Percentiles rank a stretch among this genome's conserved stretches.
phyloP scores from a whole-genome alignment of 2,888 invertebrate genomes.

The Drosophila infuscata region DNA sequence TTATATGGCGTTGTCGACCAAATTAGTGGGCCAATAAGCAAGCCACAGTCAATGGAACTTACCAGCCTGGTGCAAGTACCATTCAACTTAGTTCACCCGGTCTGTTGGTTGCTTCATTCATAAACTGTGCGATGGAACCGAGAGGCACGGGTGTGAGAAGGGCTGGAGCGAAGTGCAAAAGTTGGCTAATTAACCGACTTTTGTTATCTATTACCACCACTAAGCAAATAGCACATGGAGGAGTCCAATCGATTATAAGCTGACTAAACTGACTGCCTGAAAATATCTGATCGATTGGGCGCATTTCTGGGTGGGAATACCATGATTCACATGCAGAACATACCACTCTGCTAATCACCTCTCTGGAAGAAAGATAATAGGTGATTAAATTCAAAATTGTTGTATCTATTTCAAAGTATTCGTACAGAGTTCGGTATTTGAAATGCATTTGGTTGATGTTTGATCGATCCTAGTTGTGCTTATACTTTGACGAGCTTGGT shows the following conservation, averaged over 20 bases:
- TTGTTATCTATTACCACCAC: slow-evolving; percentile 5
- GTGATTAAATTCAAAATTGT: neutral
- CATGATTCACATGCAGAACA: neutral
- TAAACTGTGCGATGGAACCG: neutral
- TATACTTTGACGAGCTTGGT: slow-evolving; percentile 68
- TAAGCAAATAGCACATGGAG: neutral
- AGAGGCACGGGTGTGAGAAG: neutral
- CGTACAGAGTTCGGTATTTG: slow-evolving; percentile 22
- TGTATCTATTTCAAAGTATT: slow-evolving; percentile 17
- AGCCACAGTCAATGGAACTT: slow-evolving; percentile 22
- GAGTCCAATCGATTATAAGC: neutral
- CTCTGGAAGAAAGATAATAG: neutral
- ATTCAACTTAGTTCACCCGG: slow-evolving; percentile 9
- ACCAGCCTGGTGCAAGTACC: slow-evolving; percentile 38
- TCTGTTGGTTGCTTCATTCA: slow-evolving; percentile 6
- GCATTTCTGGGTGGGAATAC: neutral
- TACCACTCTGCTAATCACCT: neutral
- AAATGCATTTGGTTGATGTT: neutral
- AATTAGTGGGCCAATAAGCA: slow-evolving; percentile 42
- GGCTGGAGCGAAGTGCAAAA: slow-evolving; percentile 28
- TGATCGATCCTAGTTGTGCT: neutral
- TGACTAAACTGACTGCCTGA: neutral
- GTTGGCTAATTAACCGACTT: slow-evolving; percentile 65
- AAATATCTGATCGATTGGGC: too few species aligned
- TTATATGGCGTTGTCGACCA: slow-evolving; percentile 37